Percentiles rank a stretch among this genome's conserved stretches.
phyloP scores from a whole-genome alignment of 2,888 invertebrate genomes.

The Microplitis deprimator region DNA sequence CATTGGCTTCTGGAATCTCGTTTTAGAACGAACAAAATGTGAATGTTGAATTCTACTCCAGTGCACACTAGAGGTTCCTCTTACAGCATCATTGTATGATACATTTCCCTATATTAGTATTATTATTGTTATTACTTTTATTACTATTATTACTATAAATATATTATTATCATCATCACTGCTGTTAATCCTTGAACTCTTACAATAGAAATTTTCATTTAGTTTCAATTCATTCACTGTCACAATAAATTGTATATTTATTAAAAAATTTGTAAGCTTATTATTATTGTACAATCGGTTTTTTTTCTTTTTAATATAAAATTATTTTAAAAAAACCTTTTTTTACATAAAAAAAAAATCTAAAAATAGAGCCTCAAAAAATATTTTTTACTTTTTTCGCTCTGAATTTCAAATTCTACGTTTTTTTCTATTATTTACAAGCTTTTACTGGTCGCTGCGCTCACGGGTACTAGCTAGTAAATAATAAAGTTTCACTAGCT shows the following conservation, averaged over 20 bases:
- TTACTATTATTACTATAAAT: not conserved
- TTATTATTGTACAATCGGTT: not conserved
- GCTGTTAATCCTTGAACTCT: not conserved
- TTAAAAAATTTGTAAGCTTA: not conserved
- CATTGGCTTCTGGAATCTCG: conserved; percentile 36
- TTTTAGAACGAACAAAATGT: conserved; percentile 42
- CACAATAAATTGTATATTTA: not conserved
- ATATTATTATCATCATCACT: not conserved
- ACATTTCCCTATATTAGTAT: conserved; percentile 57
- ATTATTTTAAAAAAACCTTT: not conserved
- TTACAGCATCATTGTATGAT: conserved; percentile 50
- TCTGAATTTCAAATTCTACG: not conserved
- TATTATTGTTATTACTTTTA: not conserved
- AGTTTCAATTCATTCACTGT: not conserved
- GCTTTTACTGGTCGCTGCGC: not conserved
- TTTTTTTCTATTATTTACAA: not conserved
- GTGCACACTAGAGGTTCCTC: conserved; percentile 43
- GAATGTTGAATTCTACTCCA: conserved; percentile 24
- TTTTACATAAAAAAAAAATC: not conserved
- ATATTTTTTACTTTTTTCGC: not conserved
- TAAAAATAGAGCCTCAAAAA: not conserved
- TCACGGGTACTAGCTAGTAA: not conserved
- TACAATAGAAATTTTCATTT: not conserved
- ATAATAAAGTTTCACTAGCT: not conserved
- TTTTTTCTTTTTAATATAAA: not conserved